Base-by-base conservation (phyloP, 2,888 invertebrate genomes). In the Pinctada fucata region DNA sequence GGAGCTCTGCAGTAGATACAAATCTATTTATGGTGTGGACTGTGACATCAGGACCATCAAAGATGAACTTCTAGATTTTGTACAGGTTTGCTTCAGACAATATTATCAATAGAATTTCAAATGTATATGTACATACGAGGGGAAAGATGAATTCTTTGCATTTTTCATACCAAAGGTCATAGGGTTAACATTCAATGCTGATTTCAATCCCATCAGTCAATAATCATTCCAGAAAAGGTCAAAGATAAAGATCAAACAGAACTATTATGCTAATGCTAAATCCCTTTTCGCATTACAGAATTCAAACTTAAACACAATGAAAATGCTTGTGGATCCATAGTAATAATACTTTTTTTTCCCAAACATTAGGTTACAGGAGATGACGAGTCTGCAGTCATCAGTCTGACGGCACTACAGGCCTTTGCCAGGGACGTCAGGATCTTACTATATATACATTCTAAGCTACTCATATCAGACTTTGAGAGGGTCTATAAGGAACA, bases 361-460 rank as follows among this genome's bases (percentile, higher is more conserved):
- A 52, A 52, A 10, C 8, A 13, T 10, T 13, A 89, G 89, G 85
- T 89, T 48, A 84, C 84, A 72, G 88, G 87, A n/a, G 87, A 87
- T 76, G 88, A 87, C 58, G 88, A 88, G 45, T 88, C 88, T 3
- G 88, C 86, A 2, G 82, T 90, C 45, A 89, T 92, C 70, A 90
- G 89, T 72, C 88, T 92, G 74, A 87, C 88, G 1, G 85, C 91
- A 2, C 88, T 91, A 48, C 94, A 94, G 87, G 88, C 93, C 73
- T 94, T 95, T 82, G 94, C 94, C 2, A 92, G 94, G 65, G 93
- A 94, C 85, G 90, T 94, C 47, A 93, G 94, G 80, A 90, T 93
- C 6, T 91, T 95, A 13, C 90, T 95, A 84, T 92, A 93, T 76
- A 90, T 92, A 73, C 93, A 93, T 47, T 94, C 94, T 2, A 92